Evolutionary conservation across 2,797 vertebrate species (phyloP).

Genomic region (Pseudocheirus occidentalis): DNA sequence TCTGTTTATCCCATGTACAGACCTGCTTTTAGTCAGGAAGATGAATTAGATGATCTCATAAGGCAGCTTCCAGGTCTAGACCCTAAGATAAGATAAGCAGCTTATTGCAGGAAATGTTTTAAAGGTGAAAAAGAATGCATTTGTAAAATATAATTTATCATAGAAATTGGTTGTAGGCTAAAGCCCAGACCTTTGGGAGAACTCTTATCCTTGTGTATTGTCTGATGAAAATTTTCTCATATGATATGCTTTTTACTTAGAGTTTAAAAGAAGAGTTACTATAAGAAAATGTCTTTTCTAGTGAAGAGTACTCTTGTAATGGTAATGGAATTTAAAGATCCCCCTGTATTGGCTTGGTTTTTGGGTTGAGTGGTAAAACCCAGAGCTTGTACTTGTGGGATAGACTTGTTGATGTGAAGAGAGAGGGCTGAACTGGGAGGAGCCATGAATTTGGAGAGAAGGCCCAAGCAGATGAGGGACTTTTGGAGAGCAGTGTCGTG

Average conservation of each 20-base stretch:
- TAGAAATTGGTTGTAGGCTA: conserved; percentile 22
- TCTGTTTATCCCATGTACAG: not conserved
- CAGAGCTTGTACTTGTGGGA: too few relatives aligned
- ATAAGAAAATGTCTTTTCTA: not conserved
- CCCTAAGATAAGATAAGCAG: conserved; percentile 21
- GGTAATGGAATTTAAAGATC: too few relatives aligned
- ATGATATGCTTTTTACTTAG: conserved; percentile 16
- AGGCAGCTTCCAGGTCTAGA: not conserved
- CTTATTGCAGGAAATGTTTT: conserved; percentile 21
- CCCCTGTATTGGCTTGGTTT: too few relatives aligned
- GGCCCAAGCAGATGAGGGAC: too few relatives aligned
- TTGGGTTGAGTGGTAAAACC: too few relatives aligned
- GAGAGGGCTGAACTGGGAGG: too few relatives aligned
- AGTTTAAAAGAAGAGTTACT: conserved; percentile 40
- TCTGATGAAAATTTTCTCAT: conserved; percentile 14
- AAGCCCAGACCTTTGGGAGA: conserved; percentile 14
- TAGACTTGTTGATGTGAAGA: too few relatives aligned
- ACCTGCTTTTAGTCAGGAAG: not conserved
- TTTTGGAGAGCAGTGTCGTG: too few relatives aligned
- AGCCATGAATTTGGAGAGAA: too few relatives aligned
- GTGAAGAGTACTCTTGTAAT: not conserved
- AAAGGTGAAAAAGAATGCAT: conserved; percentile 30
- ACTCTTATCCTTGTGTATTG: not conserved
- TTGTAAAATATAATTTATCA: conserved; percentile 33
- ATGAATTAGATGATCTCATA: conserved; percentile 5